A percentile compares a stretch with the other conserved stretches of the same genome.
phyloP scores from a whole-genome alignment of 2,888 invertebrate genomes.

The Drosophila macrothrix region DNA sequence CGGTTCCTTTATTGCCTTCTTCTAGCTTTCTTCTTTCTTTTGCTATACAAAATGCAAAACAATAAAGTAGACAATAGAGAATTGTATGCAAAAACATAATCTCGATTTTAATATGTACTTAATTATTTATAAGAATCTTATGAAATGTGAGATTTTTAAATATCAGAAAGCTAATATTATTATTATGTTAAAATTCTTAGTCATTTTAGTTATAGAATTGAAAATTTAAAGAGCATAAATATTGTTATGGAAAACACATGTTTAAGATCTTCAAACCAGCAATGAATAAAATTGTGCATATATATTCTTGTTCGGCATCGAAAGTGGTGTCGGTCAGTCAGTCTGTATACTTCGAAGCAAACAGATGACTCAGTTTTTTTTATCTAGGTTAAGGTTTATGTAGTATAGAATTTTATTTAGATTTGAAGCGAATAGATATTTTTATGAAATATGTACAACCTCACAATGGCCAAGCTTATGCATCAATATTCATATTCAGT shows the following conservation, averaged over 20 bases:
- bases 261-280: not conserved
- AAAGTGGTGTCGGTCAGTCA: not conserved
- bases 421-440: not conserved
- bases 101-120: not conserved
- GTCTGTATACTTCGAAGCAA: not conserved
- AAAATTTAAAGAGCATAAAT: too few species aligned
- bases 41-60: slow-evolving; percentile 26
- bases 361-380: not conserved
- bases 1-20: slow-evolving; percentile 21
- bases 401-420: not conserved
- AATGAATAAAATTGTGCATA: not conserved
- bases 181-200: not conserved
- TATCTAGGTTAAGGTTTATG: not conserved
- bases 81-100: slow-evolving; percentile 4
- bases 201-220: too few species aligned
- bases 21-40: not conserved
- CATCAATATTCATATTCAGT: not conserved
- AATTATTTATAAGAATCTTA: slow-evolving; percentile 14
- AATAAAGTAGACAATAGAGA: slow-evolving; percentile 30
- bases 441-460: not conserved
- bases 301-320: not conserved
- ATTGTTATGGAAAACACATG: not conserved
- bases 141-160: slow-evolving; percentile 1
- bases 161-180: not conserved
- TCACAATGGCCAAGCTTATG: not conserved